Base-by-base conservation (phyloP, 2,113 vertebrate species). In the Seriola dumerili region DNA sequence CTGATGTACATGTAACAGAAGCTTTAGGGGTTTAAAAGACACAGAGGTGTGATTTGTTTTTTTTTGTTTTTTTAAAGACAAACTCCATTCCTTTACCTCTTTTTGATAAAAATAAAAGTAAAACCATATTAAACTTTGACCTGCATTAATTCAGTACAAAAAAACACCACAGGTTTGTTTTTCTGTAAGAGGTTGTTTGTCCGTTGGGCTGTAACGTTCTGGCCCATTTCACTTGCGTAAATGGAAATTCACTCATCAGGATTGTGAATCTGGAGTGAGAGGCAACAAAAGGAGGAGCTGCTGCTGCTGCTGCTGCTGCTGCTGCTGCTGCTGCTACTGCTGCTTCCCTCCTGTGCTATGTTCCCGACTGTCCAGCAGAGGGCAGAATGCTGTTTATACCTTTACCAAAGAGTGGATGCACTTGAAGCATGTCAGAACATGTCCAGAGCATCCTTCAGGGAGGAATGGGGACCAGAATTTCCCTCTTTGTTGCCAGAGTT, bases 351-450 rank as follows among this genome's bases (percentile, higher is more conserved):
- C 4, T 2, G 32, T 78, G 87, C 70, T 6, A 2, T 0, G 63
- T 4, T 8, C 21, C 6, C 17, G 29, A 32, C 42, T 17, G 58
- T 65, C 93, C 96, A 94, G 89, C 93, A 96, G 96, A 90, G 95
- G 95, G 95, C 96, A 94, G 91, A 40, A 76, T 57, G 73, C 63
- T 25, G 36, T 50, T 71, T 36, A 0, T 19, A 52, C 38, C 19
- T 70, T 46, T 44, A 44, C 12, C 3, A 13, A 21, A 8, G 4
- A 54, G 61, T 44, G 4, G 34, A 78, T 36, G 54, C 8, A 16
- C 44, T 70, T 23, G 78, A 78, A 89, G 58, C 94, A 94, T 95
- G 94, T 96, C 93, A 81, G 90, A 96, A 95, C 95, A 95, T 95
- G 95, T 96, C 94, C 93, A 84, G 25, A 72, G 82, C 86, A 77